These are phyloP conservation scores for Eupelmus urozonus DNA, from an alignment of 2,888 invertebrate genomes.

Conservation along the genomic window DNA sequence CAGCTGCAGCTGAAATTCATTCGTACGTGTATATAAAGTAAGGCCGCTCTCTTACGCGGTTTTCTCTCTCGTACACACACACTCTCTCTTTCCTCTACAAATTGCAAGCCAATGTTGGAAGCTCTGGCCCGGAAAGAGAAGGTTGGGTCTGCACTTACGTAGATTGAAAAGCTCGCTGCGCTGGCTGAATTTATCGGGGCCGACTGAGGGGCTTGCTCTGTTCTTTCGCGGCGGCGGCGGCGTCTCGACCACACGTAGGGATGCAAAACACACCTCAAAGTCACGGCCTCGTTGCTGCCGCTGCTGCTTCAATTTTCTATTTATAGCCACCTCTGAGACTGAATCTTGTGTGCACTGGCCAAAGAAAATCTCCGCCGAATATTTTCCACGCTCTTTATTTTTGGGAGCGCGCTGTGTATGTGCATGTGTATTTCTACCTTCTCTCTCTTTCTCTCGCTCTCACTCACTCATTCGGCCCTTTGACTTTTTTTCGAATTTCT, in stretches of 20 bases:
- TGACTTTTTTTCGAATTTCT: not conserved
- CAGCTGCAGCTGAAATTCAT: constrained; percentile 15
- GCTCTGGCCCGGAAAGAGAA: too few relatives aligned
- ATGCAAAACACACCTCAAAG: constrained; percentile 32
- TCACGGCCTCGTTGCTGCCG: too few relatives aligned
- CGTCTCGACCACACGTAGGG: constrained; percentile 34
- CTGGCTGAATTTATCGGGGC: constrained; percentile 48
- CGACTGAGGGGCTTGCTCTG: not conserved
- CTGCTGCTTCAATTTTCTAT: constrained; percentile 16
- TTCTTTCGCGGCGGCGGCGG: not conserved
- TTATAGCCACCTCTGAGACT: not conserved
- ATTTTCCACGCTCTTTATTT: not conserved
- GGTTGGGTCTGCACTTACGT: constrained; percentile 47
- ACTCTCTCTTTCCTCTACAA: too few relatives aligned
- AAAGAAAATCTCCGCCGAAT: not conserved
- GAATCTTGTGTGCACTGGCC: not conserved
- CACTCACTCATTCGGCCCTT: not conserved
- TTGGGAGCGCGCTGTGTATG: too few relatives aligned
- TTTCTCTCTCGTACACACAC: not conserved
- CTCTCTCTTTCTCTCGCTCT: not conserved
- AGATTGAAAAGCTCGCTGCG: constrained; percentile 53
- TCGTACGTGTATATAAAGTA: constrained; percentile 18
- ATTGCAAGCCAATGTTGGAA: too few relatives aligned
- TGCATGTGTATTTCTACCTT: too few relatives aligned
- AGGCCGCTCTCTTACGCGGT: not conserved